phyloP scores from a whole-genome alignment of 2,113 vertebrate species.

The Struthio camelus region DNA sequence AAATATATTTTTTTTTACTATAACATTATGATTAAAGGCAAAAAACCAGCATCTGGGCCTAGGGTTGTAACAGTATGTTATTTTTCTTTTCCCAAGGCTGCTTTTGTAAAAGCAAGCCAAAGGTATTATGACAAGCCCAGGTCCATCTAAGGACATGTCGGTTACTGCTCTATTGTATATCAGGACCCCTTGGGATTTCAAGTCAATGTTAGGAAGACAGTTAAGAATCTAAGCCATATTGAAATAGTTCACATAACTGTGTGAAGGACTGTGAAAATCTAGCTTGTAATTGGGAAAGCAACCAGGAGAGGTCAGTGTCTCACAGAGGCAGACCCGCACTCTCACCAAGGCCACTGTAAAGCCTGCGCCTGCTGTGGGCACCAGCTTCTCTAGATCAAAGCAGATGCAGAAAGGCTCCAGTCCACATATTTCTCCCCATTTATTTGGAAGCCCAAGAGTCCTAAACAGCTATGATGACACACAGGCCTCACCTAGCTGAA shows the following conservation, averaged over 20 bases:
- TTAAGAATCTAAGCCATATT: not conserved
- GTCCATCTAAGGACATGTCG: not conserved
- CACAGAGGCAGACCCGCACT: not conserved
- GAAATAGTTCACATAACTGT: fast-evolving
- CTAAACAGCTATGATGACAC: not conserved
- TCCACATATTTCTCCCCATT: fast-evolving
- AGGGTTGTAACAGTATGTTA: not conserved
- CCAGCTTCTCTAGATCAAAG: fast-evolving
- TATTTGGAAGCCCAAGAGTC: no score
- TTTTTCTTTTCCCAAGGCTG: not conserved
- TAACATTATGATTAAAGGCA: not conserved
- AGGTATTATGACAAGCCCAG: not conserved
- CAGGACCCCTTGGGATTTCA: not conserved
- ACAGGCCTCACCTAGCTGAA: not conserved
- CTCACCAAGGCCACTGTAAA: fast-evolving
- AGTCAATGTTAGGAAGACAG: not conserved
- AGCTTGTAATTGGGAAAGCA: not conserved
- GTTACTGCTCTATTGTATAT: not conserved
- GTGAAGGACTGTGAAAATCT: not conserved
- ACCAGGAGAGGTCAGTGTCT: conserved; percentile 54
- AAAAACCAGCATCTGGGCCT: not conserved
- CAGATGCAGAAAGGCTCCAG: fast-evolving
- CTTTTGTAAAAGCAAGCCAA: not conserved
- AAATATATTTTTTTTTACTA: not conserved
- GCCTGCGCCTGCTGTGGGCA: fast-evolving